A percentile compares a stretch with the other conserved stretches of the same genome.
These are phyloP conservation scores for Saccostrea glomerata DNA, from an alignment of 1,140 invertebrate genomes.

Conservation along the genomic window DNA sequence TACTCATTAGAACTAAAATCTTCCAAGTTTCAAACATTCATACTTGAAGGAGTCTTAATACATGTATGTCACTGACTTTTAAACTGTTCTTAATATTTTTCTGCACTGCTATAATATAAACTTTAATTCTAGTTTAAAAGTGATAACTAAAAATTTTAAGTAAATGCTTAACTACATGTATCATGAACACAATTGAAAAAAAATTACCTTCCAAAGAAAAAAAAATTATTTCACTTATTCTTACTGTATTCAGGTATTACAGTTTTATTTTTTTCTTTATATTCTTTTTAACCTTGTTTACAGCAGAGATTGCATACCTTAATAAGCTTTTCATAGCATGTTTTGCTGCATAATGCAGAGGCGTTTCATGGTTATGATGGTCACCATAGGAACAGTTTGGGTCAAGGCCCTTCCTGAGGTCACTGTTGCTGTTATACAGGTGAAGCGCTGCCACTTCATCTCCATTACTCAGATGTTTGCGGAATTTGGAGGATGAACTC, in stretches of 20 bases:
- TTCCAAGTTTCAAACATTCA: too few relatives aligned
- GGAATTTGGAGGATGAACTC: slow-evolving; percentile 86
- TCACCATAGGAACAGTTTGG: slow-evolving; percentile 87
- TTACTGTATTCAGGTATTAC: too few relatives aligned
- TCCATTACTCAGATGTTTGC: slow-evolving; percentile 86
- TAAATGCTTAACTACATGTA: too few relatives aligned
- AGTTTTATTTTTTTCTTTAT: neutral
- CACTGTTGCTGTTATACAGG: slow-evolving; percentile 83
- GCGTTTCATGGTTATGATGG: slow-evolving; percentile 85
- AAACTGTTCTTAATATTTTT: too few relatives aligned
- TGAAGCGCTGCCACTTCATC: slow-evolving; percentile 87
- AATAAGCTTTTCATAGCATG: slow-evolving; percentile 86
- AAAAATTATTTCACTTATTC: too few relatives aligned
- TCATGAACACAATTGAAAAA: too few relatives aligned
- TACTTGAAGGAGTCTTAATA: too few relatives aligned
- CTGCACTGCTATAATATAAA: too few relatives aligned
- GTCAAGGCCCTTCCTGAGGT: slow-evolving; percentile 84
- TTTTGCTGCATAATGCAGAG: slow-evolving; percentile 85
- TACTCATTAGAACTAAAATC: neutral
- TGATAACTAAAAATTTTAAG: too few relatives aligned
- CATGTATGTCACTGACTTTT: too few relatives aligned
- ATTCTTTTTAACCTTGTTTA: neutral
- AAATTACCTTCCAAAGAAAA: too few relatives aligned
- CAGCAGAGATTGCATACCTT: slow-evolving; percentile 75
- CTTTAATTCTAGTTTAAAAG: too few relatives aligned